These are phyloP conservation scores for Eugnorisma glareosa DNA, from an alignment of 2,888 invertebrate genomes.

Conservation along the genomic window DNA sequence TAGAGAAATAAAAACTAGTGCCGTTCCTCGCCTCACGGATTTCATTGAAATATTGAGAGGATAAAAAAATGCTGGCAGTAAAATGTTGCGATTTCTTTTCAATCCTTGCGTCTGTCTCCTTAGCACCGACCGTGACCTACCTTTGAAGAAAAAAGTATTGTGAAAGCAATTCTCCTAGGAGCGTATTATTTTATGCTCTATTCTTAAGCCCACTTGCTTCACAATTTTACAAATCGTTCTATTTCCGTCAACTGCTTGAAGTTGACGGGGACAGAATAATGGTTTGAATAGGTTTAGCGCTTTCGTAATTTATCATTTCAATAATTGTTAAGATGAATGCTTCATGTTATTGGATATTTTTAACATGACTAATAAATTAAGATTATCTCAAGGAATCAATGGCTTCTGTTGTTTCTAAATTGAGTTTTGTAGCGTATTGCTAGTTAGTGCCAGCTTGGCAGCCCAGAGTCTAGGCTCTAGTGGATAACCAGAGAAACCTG, in stretches of 20 bases:
- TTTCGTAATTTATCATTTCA: background rate
- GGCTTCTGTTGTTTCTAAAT: background rate
- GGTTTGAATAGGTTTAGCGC: background rate
- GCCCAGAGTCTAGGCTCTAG: background rate
- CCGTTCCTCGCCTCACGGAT: conserved; percentile 7
- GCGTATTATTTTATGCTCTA: conserved; percentile 7
- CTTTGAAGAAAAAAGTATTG: background rate
- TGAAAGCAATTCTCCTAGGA: background rate
- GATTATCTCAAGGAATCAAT: background rate
- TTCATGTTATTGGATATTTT: conserved; percentile 4
- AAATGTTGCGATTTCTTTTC: conserved; percentile 33
- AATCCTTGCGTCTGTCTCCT: conserved; percentile 4
- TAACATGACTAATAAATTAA: conserved; percentile 2
- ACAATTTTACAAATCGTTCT: background rate
- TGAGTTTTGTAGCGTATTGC: background rate
- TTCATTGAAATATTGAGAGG: conserved; percentile 16
- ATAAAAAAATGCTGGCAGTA: conserved; percentile 12
- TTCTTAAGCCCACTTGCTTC: background rate
- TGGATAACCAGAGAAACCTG: background rate
- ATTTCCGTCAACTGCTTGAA: background rate
- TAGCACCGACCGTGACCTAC: background rate
- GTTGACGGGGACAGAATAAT: background rate
- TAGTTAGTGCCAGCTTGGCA: background rate
- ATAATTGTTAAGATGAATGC: background rate
- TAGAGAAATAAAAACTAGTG: conserved; percentile 17